Conservation (phyloP, 2,888 invertebrate species). For the Cabera pusaria region DNA sequence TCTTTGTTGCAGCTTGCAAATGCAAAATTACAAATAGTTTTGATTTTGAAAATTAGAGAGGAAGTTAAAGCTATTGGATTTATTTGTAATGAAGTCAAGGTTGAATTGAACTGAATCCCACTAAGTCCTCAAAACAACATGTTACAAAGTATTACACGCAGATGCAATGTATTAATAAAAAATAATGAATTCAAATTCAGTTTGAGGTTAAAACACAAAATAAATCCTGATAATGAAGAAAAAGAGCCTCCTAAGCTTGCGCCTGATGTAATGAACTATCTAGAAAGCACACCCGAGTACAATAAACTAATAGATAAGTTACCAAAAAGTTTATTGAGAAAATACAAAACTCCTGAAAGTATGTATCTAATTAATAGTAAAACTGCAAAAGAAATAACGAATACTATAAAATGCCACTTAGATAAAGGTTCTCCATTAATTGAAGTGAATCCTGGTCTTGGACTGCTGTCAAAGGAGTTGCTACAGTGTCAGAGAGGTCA, state of each 20-base stretch:
- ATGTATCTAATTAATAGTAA: constrained; percentile 71
- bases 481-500: constrained; percentile 72
- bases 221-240: constrained; percentile 42
- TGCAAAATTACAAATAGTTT: too few relatives aligned
- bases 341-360: constrained; percentile 61
- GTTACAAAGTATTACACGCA: constrained; percentile 22
- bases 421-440: constrained; percentile 64
- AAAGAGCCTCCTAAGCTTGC: constrained; percentile 51
- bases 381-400: constrained; percentile 62
- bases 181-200: constrained; percentile 20
- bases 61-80: too few relatives aligned
- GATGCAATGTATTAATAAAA: constrained; percentile 4
- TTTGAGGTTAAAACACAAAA: constrained; percentile 55
- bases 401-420: constrained; percentile 56
- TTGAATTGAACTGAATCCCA: too few relatives aligned
- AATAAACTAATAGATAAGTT: constrained; percentile 59
- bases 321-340: constrained; percentile 60
- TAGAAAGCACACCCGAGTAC: constrained; percentile 14
- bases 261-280: constrained; percentile 46
- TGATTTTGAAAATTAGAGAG: too few relatives aligned
- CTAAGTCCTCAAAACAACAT: constrained; percentile 27
- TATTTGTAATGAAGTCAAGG: too few relatives aligned
- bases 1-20: too few relatives aligned
- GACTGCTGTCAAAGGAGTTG: constrained; percentile 84
- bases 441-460: constrained; percentile 89